phyloP scores from a whole-genome alignment of 2,888 invertebrate species.

The Pilophorus perplexus region DNA sequence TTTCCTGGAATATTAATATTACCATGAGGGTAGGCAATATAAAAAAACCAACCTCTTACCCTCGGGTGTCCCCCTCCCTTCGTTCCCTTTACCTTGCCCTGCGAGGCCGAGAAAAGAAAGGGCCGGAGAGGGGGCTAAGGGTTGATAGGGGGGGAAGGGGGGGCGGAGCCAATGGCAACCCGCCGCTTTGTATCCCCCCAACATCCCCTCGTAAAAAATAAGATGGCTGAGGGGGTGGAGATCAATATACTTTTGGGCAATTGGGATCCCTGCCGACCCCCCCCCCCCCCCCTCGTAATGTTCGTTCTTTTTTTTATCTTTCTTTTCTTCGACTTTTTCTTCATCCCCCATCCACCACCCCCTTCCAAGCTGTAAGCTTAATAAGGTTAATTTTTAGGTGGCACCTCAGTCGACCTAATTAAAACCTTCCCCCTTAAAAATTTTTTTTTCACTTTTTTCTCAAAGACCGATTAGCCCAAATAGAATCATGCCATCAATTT shows the following conservation, averaged over 20 bases:
- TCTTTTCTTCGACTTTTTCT: not conserved
- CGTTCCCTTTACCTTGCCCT: too few species aligned
- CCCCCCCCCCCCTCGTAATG: not conserved
- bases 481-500: slow-evolving; percentile 28
- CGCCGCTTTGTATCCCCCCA: slow-evolving; percentile 20
- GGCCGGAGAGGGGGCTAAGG: not conserved
- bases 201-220: slow-evolving; percentile 10
- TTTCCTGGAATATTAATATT: too few species aligned
- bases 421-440: slow-evolving; percentile 10
- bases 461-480: slow-evolving; percentile 28
- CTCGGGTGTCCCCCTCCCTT: too few species aligned
- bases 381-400: slow-evolving; percentile 34
- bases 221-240: slow-evolving; percentile 35
- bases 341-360: not conserved
- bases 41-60: too few species aligned
- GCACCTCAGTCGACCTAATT: slow-evolving; percentile 34
- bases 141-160: slow-evolving; percentile 1
- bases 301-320: not conserved
- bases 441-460: slow-evolving; percentile 9
- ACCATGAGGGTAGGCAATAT: too few species aligned
- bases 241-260: slow-evolving; percentile 38
- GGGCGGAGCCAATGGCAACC: slow-evolving; percentile 35
- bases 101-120: too few species aligned
- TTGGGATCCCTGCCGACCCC: slow-evolving; percentile 8
- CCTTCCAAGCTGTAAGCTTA: slow-evolving; percentile 1